A percentile compares a stretch with the other conserved stretches of the same genome.
phyloP scores from a whole-genome alignment of 53 echinoderm and acorn worm species.

The Antedon mediterranea region DNA sequence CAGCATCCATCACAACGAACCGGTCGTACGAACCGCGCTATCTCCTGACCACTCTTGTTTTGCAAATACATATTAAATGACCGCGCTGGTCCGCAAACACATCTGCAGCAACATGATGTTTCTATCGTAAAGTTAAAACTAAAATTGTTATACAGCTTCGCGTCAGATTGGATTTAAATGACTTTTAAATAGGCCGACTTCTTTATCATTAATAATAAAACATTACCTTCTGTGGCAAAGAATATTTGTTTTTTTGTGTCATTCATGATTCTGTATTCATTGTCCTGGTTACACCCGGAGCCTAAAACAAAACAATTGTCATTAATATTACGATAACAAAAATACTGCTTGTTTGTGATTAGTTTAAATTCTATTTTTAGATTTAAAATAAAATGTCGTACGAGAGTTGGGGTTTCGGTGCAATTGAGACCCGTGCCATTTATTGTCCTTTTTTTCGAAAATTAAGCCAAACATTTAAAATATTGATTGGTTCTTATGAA shows the following conservation, averaged over 20 bases:
- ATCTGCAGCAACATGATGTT: constrained; percentile 40
- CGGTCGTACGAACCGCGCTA: constrained; percentile 34
- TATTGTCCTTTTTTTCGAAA: too few relatives aligned
- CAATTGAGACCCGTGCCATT: too few relatives aligned
- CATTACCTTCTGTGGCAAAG: constrained; percentile 3
- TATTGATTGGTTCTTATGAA: too few relatives aligned
- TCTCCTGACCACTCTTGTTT: constrained; percentile 17
- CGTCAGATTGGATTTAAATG: too few relatives aligned
- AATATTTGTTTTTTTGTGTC: neutral
- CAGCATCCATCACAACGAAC: constrained; percentile 47
- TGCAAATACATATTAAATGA: constrained; percentile 23
- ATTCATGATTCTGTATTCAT: neutral
- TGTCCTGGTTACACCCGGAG: neutral
- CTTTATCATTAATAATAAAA: neutral
- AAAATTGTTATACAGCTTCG: too few relatives aligned
- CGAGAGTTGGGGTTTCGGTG: too few relatives aligned
- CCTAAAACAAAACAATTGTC: neutral
- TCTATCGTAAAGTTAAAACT: neutral
- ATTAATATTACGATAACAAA: neutral
- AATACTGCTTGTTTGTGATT: too few relatives aligned
- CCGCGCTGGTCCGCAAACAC: constrained; percentile 46
- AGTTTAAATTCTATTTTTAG: neutral
- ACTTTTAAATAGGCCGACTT: too few relatives aligned
- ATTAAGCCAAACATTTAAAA: too few relatives aligned
- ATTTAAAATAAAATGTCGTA: too few relatives aligned